Evolutionary conservation across 2,888 invertebrate species (phyloP).

Genomic region (Xestia sexstrigata): DNA sequence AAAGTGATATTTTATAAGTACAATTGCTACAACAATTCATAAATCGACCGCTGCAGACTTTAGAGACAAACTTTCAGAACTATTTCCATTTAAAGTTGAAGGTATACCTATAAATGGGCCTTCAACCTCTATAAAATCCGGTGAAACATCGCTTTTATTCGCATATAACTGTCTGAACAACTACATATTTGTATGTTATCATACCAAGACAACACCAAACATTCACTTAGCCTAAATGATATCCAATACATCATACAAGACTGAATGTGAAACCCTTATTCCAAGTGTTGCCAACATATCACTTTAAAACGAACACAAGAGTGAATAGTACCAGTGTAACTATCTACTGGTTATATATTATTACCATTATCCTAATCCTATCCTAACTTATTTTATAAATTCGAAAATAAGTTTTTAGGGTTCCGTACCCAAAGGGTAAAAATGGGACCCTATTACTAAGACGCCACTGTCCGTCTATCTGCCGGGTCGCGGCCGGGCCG

Average conservation of each 20-base stretch:
- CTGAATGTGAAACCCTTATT: conserved; percentile 8
- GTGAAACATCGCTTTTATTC: not conserved
- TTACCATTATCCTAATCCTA: too few species aligned
- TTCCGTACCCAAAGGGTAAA: too few species aligned
- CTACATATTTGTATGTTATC: not conserved
- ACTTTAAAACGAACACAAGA: not conserved
- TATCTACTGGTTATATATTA: too few species aligned
- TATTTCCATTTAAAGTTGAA: conserved; percentile 8
- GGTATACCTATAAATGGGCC: not conserved
- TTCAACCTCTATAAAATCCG: not conserved
- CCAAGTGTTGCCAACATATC: not conserved
- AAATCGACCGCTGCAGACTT: not conserved
- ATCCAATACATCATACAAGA: conserved; percentile 6
- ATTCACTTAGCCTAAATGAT: conserved; percentile 8
- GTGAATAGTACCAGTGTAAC: not conserved
- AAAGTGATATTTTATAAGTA: not conserved
- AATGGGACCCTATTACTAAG: too few species aligned
- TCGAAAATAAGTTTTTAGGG: too few species aligned
- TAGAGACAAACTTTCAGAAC: not conserved
- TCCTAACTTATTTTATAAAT: too few species aligned
- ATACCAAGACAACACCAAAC: not conserved
- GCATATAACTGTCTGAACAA: not conserved
- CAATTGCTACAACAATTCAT: not conserved
- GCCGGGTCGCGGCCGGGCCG: too few species aligned
- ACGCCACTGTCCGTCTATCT: too few species aligned